Conservation (phyloP, 2,113 vertebrate genomes). For the Acanthisitta chloris region DNA sequence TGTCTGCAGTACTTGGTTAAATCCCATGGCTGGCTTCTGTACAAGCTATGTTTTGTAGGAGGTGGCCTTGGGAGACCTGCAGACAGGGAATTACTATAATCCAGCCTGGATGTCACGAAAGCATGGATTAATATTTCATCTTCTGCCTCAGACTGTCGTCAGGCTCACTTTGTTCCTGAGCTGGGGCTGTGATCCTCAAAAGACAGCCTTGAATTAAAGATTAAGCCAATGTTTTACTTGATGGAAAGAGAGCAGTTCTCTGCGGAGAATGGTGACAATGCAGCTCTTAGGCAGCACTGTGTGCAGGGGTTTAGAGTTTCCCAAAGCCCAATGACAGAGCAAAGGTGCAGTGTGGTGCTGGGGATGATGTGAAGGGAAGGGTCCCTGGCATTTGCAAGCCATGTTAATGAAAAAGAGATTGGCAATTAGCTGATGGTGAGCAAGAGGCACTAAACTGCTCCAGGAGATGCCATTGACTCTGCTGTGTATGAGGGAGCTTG, state of each 20-base stretch:
- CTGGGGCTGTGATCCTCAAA: constrained; percentile 33
- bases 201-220: constrained; percentile 48
- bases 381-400: not conserved
- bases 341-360: not conserved
- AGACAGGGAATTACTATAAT: constrained; percentile 41
- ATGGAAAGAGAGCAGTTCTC: not conserved
- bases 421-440: not conserved
- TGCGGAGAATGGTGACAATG: not conserved
- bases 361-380: not conserved
- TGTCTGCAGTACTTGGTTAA: not conserved
- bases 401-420: not conserved
- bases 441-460: not conserved
- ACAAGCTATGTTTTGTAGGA: not conserved
- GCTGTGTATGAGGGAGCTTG: not conserved
- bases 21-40: not conserved
- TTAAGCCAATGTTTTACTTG: constrained; percentile 17
- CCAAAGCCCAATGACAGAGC: not conserved
- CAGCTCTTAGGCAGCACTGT: rapidly evolving
- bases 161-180: constrained; percentile 27
- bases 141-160: constrained; percentile 4
- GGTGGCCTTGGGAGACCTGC: not conserved
- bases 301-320: not conserved
- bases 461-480: not conserved
- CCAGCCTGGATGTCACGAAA: constrained; percentile 7
- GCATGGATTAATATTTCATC: constrained; percentile 55